phyloP scores from a whole-genome alignment of 2,797 vertebrate genomes.

The Thamnophis elegans region DNA sequence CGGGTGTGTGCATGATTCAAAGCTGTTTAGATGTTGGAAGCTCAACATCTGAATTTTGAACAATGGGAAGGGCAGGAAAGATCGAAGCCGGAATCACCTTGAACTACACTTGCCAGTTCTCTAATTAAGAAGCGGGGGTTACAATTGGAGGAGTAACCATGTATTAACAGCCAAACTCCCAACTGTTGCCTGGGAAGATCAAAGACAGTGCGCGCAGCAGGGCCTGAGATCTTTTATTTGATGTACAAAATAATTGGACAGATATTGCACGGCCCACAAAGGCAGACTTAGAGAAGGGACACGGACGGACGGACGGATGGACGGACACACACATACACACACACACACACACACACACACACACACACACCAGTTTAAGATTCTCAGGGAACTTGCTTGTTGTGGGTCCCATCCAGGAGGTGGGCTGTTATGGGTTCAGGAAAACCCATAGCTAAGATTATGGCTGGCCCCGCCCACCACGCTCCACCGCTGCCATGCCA shows the following conservation, averaged over 20 bases:
- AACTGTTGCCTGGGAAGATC: slow-evolving; percentile 10
- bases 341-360: neutral
- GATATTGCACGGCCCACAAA: slow-evolving; percentile 23
- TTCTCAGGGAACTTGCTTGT: neutral
- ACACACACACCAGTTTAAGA: neutral
- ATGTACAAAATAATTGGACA: slow-evolving; percentile 9
- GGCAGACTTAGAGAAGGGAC: neutral
- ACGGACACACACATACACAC: neutral
- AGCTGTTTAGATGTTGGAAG: neutral
- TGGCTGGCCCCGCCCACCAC: too few relatives aligned
- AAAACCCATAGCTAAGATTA: too few relatives aligned
- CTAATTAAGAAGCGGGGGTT: slow-evolving; percentile 1
- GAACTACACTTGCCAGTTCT: neutral
- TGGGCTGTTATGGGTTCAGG: too few relatives aligned
- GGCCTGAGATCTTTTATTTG: neutral
- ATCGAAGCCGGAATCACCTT: neutral
- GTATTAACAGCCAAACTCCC: slow-evolving; percentile 16
- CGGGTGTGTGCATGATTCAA: neutral
- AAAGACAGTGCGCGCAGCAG: neutral
- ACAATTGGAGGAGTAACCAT: slow-evolving; percentile 13
- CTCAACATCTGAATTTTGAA: slow-evolving; percentile 30
- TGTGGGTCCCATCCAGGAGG: neutral
- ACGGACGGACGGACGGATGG: too few relatives aligned
- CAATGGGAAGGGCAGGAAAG: neutral
- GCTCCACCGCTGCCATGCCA: too few relatives aligned